Percentiles rank a stretch among this genome's conserved stretches.
Evolutionary conservation across 2,113 vertebrate species (phyloP).

Genomic region (Argyrosomus japonicus): DNA sequence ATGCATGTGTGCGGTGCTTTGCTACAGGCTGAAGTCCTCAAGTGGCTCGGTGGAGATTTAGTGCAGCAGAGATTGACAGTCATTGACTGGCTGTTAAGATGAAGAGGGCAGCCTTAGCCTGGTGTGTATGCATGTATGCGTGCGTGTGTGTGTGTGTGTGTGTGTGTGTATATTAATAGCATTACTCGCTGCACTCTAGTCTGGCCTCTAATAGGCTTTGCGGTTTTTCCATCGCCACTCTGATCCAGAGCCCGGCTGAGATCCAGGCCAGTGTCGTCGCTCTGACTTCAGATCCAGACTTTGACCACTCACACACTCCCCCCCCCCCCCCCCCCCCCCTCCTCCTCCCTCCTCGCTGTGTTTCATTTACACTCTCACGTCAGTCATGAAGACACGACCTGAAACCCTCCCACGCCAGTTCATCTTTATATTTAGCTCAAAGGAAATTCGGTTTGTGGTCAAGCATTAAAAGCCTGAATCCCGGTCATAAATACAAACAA

Average conservation of each 20-base stretch:
- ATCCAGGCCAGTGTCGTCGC: slow-evolving; percentile 55
- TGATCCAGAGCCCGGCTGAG: slow-evolving; percentile 30
- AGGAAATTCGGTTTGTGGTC: slow-evolving; percentile 12
- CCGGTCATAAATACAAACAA: slow-evolving; percentile 13
- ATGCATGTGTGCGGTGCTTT: slow-evolving; percentile 22
- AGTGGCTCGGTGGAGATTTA: slow-evolving; percentile 23
- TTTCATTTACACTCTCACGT: slow-evolving; percentile 22
- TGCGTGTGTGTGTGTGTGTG: background rate
- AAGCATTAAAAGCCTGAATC: slow-evolving; percentile 19
- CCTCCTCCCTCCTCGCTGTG: background rate
- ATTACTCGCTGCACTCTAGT: slow-evolving; percentile 55
- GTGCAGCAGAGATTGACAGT: slow-evolving; percentile 16
- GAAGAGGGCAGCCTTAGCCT: background rate
- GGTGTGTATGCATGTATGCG: slow-evolving; percentile 1
- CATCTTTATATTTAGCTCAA: slow-evolving; percentile 40
- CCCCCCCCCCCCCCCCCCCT: background rate
- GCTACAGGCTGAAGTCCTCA: slow-evolving; percentile 24
- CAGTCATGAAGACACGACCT: slow-evolving; percentile 49
- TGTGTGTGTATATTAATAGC: slow-evolving; percentile 27
- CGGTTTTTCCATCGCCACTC: slow-evolving; percentile 29
- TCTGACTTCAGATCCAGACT: slow-evolving; percentile 31
- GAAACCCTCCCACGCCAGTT: slow-evolving; percentile 5
- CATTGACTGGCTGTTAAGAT: slow-evolving; percentile 37
- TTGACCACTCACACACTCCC: background rate
- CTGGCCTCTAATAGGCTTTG: slow-evolving; percentile 66